Evolutionary conservation across 2,797 vertebrate species (phyloP), one percentile per base, ranked within the genome.

Genomic region (Tarsius wallacei): DNA sequence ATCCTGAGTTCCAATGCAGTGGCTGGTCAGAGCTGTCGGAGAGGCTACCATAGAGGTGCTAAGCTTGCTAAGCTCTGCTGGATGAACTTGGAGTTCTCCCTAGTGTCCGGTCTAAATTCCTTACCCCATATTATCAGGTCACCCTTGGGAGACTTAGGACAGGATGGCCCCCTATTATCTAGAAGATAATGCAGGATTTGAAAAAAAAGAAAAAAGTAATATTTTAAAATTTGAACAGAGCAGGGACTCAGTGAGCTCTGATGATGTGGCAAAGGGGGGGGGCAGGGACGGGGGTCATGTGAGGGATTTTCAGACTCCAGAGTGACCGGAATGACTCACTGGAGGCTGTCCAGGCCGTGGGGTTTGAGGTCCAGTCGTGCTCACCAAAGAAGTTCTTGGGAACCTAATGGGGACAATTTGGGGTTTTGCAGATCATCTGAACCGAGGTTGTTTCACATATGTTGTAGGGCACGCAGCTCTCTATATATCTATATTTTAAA

Each of bases 401-500:
- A 97, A 96, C 49, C 94, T 96, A 93, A 89, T 93, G 90, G 93
- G 95, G 94, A 97, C 96, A 97, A 94, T 98, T 97, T 98, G 97
- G 96, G 97, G 97, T 98, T 98, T 98, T 97, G 85, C 87, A 95
- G 96, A 85, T 80, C 85, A 55, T 95, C 92, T 61, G 91, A 66
- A 42, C 36, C 0, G 31, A 85, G 89, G 31, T 63, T 93, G 81
- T 81, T 74, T 59, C 88, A 53, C 94, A 88, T 97, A 97, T 92
- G 92, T 94, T 80, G 88, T 90, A 96, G 90, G 68, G 63, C 81
- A 11, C 0, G 33, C 73, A 76, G 70, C 49, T 90, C 63, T 91
- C 96, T 97, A 97, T 97, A 97, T 0, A 9, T 97, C 96, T 98
- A 11, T 98, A 95, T 98, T 97, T 98, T 95, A 89, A 97, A 98